Base-by-base conservation (phyloP, 1,140 invertebrate genomes). In the Planococcus citri region DNA sequence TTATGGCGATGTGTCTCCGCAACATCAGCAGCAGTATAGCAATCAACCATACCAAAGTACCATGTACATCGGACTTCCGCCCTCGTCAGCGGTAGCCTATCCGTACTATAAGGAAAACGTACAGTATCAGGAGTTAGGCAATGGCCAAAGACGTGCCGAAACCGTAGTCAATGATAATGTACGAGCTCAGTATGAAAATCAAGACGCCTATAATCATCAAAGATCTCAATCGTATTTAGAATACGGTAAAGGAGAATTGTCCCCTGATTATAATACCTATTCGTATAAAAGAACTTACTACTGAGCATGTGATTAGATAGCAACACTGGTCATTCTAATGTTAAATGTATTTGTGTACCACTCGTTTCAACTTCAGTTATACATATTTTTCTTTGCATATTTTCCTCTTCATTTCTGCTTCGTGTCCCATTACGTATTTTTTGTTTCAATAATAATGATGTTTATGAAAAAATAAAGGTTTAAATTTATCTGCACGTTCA, bases 21-120 rank as follows among this genome's bases (percentile, higher is more conserved):
- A 22, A 21, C 17, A 58, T 4, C 4, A 17, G 4, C 6, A 6
- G 4, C 57, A 60, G n/a, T 60, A 60, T n/a, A 4, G 8, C 6
- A 60, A 22, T 60, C 57, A 60, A 24, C 17, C 22, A 9, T 38
- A 38, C 29, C 3, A 33, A 3, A 33, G 12, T 12, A 3, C 3
- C 4, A 3, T 12, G 29, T 33, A 33, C 12, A 33, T 33, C 12
- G 3, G 12, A 3, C 12, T 33, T 12, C 27, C 6, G 3, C 8
- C 67, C 14, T 70, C 41, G n/a, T 57, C 68, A 14, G 60, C 60
- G 68, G 58, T 57, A n/a, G 68, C 61, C 6, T 69, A 58, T 10
- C 68, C 71, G 29, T 70, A 71, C 25, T 58, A 67, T 10, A 68
- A 69, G 14, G 73, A 70, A 2, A 69, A 72, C 25, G 24, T 41